Evolutionary conservation across 2,797 vertebrate genomes (phyloP), one percentile per base, ranked within the genome.

Genomic region (Periparus ater): DNA sequence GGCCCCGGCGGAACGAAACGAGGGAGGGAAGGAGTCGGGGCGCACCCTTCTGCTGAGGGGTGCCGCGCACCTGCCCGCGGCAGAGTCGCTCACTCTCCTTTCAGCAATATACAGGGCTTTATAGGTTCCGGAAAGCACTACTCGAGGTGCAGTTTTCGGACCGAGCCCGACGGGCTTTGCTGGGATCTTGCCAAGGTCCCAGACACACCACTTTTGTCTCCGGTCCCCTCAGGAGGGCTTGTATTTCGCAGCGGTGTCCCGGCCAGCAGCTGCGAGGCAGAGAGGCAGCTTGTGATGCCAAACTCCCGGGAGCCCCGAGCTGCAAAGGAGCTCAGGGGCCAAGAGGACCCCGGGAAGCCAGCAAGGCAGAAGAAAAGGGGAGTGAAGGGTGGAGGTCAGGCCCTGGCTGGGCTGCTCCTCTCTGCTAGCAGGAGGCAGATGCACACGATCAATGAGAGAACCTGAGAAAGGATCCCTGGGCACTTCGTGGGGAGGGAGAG

Each of bases 361-460:
- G 32, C 38, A 58, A 78, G 25, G 25, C 76, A 48, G 30, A n/a
- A 54, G 61, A 65, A 81, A 94, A 88, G 44, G 47, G 47, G 62
- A 74, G 7, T 22, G 42, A 20, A 91, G 53, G 42, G 78, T 83
- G 85, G 91, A 88, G 93, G 82, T 95, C 94, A 92, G 79, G 48
- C 89, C 85, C 92, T 85, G 61, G 48, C 4, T 40, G 84, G 32
- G 79, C 58, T 78, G 79, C 70, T 63, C 51, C 36, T 79, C 85
- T 85, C 42, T 0, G 1, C 62, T 91, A 47, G 54, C 76, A 78
- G 76, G 82, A 85, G 75, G 85, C 93, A 96, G 95, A 96, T 96
- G 89, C 70, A 66, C 30, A 25, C 58, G 23, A 95, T 96, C 96
- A 95, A 96, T 96, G 80, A 86, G 27, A 91, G 48, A 90, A 95